Evolutionary conservation across 2,888 invertebrate species (phyloP).

Genomic region (Lomographa bimaculata): DNA sequence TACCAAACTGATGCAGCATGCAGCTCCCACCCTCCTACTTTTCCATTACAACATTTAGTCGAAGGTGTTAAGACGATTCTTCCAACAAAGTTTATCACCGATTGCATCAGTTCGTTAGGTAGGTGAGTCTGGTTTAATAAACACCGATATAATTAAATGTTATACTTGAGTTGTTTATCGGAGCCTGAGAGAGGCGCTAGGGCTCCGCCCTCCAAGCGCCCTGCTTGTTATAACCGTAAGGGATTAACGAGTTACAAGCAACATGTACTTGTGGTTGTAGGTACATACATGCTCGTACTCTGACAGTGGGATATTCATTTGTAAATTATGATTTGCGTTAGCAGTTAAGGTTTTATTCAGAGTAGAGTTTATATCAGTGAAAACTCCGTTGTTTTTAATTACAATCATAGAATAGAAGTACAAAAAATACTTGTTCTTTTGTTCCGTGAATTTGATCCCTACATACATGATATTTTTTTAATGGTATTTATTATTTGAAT

Average conservation of each 20-base stretch:
- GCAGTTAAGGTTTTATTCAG: too few relatives aligned
- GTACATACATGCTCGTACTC: too few relatives aligned
- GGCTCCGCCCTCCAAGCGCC: constrained; percentile 62
- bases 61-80: constrained; percentile 74
- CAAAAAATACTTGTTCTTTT: too few relatives aligned
- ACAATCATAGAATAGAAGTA: too few relatives aligned
- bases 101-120: constrained; percentile 58
- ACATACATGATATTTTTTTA: too few relatives aligned
- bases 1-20: too few relatives aligned
- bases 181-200: constrained; percentile 51
- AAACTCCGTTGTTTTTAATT: too few relatives aligned
- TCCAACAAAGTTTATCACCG: constrained; percentile 58
- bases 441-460: too few relatives aligned
- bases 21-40: constrained; percentile 22
- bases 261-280: constrained; percentile 18
- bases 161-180: constrained; percentile 77
- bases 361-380: too few relatives aligned
- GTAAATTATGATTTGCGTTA: too few relatives aligned
- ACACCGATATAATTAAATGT: constrained; percentile 82
- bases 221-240: constrained; percentile 56
- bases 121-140: constrained; percentile 75
- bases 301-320: too few relatives aligned
- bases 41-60: constrained; percentile 32
- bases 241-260: constrained; percentile 65
- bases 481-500: too few relatives aligned